Base-by-base conservation (phyloP, 1,140 invertebrate genomes). In the Artemia franciscana region DNA sequence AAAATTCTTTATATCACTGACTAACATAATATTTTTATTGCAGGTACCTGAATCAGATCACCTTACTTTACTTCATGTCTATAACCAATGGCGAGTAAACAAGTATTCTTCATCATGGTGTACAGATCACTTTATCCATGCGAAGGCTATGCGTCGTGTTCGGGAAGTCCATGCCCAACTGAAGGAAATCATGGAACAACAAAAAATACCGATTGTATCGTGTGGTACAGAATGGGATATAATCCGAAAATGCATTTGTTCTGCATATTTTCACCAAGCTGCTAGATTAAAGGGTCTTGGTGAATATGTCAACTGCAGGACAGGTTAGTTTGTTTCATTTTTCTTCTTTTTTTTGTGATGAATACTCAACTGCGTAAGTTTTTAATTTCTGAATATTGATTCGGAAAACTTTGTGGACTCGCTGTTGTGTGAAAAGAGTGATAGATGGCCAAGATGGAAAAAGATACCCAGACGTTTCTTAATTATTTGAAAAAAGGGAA, bases 191-290 rank as follows among this genome's bases (percentile, higher is more conserved):
- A 78, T 99, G 77, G 87, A 90, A 18, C 88, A 92, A 70, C 91
- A 98, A 70, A 94, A 97, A 68, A 82, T 99, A 73, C 81, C 84
- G 60, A 76, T 98, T 0, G 76, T 84, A 12, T 97, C 92, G 12
- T 95, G 88, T 69, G 94, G 94, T 15, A 93, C 84, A 4, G 91
- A 98, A 68, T 98, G 95, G 93, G 96, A 99, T 72, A 81, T 96
- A 58, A 84, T 98, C 4, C 74, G 95, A 26, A 98, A 98, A 74
- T 98, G 95, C 73, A 97, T 99, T 71, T 98, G 92, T 70, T 94
- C 91, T 24, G 91, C 95, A 0, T 99, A 98, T 74, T 99, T 99
- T 75, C 95, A 98, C 70, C 96, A 99, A 75, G 86, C 88, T 0
- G 88, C 88, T 0, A 78, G 90, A 2, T 73, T 94, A 0, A 94